Conservation (phyloP, 2,888 invertebrate species). For the Elgonia sp. region DNA sequence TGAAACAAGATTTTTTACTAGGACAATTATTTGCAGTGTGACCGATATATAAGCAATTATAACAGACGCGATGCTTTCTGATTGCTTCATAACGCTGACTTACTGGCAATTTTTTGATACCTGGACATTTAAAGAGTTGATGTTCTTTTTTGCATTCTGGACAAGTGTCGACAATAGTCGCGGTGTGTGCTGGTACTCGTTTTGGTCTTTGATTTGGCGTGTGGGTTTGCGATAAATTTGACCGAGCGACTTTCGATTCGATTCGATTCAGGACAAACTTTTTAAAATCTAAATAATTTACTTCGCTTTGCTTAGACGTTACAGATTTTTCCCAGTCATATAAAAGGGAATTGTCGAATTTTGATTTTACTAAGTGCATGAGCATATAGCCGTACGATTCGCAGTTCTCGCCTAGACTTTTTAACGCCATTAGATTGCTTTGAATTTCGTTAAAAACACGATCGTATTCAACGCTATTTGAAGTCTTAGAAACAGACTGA, state of each 20-base stretch:
- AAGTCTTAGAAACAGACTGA: background rate
- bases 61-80: conserved; percentile 45
- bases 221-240: background rate
- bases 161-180: background rate
- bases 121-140: background rate
- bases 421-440: background rate
- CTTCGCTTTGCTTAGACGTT: background rate
- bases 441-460: background rate
- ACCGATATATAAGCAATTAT: conserved; percentile 32
- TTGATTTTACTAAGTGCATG: background rate
- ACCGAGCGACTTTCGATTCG: conserved; percentile 6
- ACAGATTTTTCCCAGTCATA: conserved; percentile 32
- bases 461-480: background rate
- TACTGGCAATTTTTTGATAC: background rate
- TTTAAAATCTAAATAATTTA: conserved; percentile 18
- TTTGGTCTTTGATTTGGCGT: background rate
- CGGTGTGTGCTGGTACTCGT: background rate
- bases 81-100: conserved; percentile 1
- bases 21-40: conserved; percentile 21
- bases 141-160: conserved; percentile 13
- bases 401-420: background rate
- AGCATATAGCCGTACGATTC: background rate
- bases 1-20: conserved; percentile 17
- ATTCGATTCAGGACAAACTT: conserved; percentile 8
- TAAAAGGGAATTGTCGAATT: conserved; percentile 2